These are phyloP conservation scores for Rhizoglyphus robini DNA, from an alignment of 1,140 invertebrate genomes.

Conservation along the genomic window DNA sequence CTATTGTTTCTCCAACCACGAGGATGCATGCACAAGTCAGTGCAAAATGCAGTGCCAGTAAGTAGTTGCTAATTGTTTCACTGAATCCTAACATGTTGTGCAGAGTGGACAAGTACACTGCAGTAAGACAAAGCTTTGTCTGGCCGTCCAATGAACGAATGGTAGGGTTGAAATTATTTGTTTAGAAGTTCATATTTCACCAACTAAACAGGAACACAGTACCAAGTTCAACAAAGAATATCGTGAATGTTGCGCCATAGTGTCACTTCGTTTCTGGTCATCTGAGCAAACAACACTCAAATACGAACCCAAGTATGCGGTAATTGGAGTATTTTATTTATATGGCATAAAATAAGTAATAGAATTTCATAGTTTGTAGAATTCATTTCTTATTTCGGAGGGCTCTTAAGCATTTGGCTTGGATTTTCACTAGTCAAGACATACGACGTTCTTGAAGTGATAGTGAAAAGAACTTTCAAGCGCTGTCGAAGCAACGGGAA, in stretches of 20 bases:
- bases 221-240: conserved; percentile 5
- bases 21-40: not conserved
- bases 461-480: not conserved
- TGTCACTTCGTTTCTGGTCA: conserved; percentile 19
- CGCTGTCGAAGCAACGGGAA: not conserved
- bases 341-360: not conserved
- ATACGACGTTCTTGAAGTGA: conserved; percentile 7
- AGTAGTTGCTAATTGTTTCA: conserved; percentile 4
- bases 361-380: conserved; percentile 22
- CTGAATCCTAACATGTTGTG: not conserved
- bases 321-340: conserved; percentile 3
- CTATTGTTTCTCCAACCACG: conserved; percentile 11
- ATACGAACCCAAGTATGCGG: conserved; percentile 26
- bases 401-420: conserved; percentile 24
- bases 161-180: not conserved
- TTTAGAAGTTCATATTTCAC: not conserved
- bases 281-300: conserved; percentile 25
- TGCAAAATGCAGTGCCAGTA: conserved; percentile 18
- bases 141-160: conserved; percentile 19
- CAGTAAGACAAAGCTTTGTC: not conserved
- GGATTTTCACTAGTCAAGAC: conserved; percentile 23
- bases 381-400: conserved; percentile 25
- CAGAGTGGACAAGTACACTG: conserved; percentile 9
- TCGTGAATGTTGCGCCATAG: conserved; percentile 14
- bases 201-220: not conserved